Conservation (phyloP, 2,888 invertebrate species). For the Scaptomyza flava region DNA sequence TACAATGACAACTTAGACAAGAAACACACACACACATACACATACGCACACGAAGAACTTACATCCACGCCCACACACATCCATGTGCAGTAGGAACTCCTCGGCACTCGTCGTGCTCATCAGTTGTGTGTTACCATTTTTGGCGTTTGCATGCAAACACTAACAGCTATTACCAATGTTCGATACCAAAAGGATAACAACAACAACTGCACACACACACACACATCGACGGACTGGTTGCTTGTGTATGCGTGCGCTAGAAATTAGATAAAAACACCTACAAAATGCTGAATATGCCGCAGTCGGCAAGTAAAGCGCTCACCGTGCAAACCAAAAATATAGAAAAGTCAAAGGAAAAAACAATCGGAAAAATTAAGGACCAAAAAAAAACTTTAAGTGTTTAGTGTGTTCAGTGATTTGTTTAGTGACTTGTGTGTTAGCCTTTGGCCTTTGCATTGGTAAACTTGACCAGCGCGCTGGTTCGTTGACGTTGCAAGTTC, state of each 20-base stretch:
- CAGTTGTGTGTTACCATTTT: constrained; percentile 57
- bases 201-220: constrained; percentile 46
- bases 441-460: constrained; percentile 35
- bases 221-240: constrained; percentile 11
- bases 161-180: constrained; percentile 75
- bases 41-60: not conserved
- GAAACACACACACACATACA: constrained; percentile 2
- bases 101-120: constrained; percentile 38
- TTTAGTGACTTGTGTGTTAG: constrained; percentile 8
- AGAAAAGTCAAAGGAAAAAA: constrained; percentile 24
- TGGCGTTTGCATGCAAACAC: constrained; percentile 76
- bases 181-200: constrained; percentile 68
- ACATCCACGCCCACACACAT: constrained; percentile 3
- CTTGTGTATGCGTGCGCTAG: constrained; percentile 63
- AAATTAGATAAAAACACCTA: constrained; percentile 82
- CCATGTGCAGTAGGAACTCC: not conserved
- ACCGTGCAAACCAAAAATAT: constrained; percentile 58
- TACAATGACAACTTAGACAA: constrained; percentile 18
- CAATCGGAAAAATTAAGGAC: constrained; percentile 17
- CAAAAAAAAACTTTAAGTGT: constrained; percentile 14
- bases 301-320: constrained; percentile 80
- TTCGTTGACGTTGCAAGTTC: constrained; percentile 43
- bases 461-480: constrained; percentile 39
- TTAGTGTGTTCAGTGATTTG: constrained; percentile 11
- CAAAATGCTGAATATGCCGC: constrained; percentile 76